Conservation (phyloP, 1,140 invertebrate genomes). For the Radopholus similis region DNA sequence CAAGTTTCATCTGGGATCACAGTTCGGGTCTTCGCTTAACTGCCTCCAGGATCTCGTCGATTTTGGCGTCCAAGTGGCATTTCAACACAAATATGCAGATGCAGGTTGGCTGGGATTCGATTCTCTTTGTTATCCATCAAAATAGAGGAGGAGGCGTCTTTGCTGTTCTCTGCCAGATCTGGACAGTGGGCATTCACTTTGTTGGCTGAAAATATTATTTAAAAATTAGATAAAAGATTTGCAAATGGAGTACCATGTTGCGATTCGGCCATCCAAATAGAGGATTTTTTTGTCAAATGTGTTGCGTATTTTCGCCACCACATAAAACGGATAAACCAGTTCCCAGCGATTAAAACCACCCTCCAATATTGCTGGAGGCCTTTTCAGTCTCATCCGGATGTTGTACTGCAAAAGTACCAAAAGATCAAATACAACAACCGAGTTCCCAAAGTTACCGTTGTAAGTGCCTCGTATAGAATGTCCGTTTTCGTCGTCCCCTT, state of each 20-base stretch:
- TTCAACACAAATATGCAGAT: too few species aligned
- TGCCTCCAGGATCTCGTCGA: too few species aligned
- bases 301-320: neutral
- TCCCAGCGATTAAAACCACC: constrained; percentile 15
- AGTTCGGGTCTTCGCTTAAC: too few species aligned
- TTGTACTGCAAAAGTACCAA: constrained; percentile 6
- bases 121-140: constrained; percentile 13
- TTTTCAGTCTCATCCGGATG: neutral
- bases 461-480: constrained; percentile 14
- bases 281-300: constrained; percentile 14
- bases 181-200: neutral
- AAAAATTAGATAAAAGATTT: neutral
- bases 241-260: neutral
- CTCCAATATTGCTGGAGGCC: constrained; percentile 5
- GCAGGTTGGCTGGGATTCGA: neutral
- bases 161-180: too few species aligned
- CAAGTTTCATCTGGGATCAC: too few species aligned
- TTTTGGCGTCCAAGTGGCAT: too few species aligned
- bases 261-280: constrained; percentile 1
- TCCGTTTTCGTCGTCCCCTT: constrained; percentile 14
- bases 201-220: constrained; percentile 1
- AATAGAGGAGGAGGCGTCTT: neutral
- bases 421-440: neutral
- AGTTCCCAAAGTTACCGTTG: neutral
- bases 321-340: constrained; percentile 5